Evolutionary conservation across 1,140 invertebrate species (phyloP).

Genomic region (Cheumatopsyche charites): DNA sequence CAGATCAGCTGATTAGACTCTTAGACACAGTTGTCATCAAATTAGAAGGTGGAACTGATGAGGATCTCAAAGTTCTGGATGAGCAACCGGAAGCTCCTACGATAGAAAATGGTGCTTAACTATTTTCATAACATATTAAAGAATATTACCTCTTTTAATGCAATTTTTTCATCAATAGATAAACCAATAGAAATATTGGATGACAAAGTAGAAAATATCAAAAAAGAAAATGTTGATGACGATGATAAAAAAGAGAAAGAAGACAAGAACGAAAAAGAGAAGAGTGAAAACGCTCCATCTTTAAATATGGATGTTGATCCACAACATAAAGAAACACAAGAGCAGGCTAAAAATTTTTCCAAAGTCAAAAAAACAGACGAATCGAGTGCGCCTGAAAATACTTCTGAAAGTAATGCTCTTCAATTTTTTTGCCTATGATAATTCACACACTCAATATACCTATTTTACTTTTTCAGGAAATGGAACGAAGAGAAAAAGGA

Average conservation of each 20-base stretch:
- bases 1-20: slow-evolving; percentile 84
- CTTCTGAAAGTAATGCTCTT: slow-evolving; percentile 52
- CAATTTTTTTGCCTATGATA: slow-evolving; percentile 10
- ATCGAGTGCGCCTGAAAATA: slow-evolving; percentile 35
- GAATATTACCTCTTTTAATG: neutral
- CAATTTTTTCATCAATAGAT: slow-evolving; percentile 31
- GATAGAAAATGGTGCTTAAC: slow-evolving; percentile 48
- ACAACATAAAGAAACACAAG: slow-evolving; percentile 57
- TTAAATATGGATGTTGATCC: slow-evolving; percentile 60
- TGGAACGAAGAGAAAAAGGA: slow-evolving; percentile 51
- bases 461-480: slow-evolving; percentile 4
- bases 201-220: slow-evolving; percentile 43
- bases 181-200: slow-evolving; percentile 45
- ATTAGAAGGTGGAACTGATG: slow-evolving; percentile 95
- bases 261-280: slow-evolving; percentile 53
- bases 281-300: slow-evolving; percentile 57
- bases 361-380: slow-evolving; percentile 53
- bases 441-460: neutral
- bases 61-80: slow-evolving; percentile 87
- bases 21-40: slow-evolving; percentile 97
- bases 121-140: slow-evolving; percentile 2
- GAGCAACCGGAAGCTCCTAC: slow-evolving; percentile 59
- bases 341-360: slow-evolving; percentile 59
- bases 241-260: slow-evolving; percentile 49
- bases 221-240: slow-evolving; percentile 40